Evolutionary conservation across 2,797 vertebrate species (phyloP), one percentile per base, ranked within the genome.

Genomic region (Taeniopygia guttata): DNA sequence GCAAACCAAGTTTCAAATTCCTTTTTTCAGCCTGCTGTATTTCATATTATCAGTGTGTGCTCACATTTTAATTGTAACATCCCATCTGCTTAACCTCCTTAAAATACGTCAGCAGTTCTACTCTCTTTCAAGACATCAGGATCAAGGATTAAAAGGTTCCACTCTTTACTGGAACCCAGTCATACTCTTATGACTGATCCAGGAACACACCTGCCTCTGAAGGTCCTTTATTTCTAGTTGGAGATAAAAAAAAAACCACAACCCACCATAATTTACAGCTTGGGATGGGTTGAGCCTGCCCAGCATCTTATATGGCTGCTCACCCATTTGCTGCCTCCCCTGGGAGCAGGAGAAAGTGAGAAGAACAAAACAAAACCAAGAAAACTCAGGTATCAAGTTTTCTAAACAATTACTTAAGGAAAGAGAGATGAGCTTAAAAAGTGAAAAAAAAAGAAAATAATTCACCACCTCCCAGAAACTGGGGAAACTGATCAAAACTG

Each of bases 401-500:
- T 84, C 76, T 60, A 29, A 74, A 42, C 25, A 48, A 79, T 42
- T 48, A 74, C 8, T 32, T 27, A 73, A 76, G 14, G 30, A 75
- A 46, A 46, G 12, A 56, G 7, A 66, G 3, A 13, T 36, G 11
- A 52, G 4, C 21, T 52, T 23, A 30, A 64, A 77, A 60, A 49
- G 4, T 8, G 19, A 45, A 55, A 38, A 51, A 20, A 63, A 76
- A 51, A 70, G 10, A 27, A 45, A 67, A 56, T 12, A 64, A 54
- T 15, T 30, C 40, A 58, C 13, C 18, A 49, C 32, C 4, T 80
- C 42, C 49, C 32, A 74, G 32, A 67, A 69, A 45, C 11, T 34
- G n/a, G 13, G 16, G 29, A 32, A 34, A 46, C 12, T 0, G 1
- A 69, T 22, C 16, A 29, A 32, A 34, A 46, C 12, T 0, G 1